These are phyloP conservation scores for Phataginus tricuspis DNA, from an alignment of 2,797 vertebrate species.

Conservation along the genomic window DNA sequence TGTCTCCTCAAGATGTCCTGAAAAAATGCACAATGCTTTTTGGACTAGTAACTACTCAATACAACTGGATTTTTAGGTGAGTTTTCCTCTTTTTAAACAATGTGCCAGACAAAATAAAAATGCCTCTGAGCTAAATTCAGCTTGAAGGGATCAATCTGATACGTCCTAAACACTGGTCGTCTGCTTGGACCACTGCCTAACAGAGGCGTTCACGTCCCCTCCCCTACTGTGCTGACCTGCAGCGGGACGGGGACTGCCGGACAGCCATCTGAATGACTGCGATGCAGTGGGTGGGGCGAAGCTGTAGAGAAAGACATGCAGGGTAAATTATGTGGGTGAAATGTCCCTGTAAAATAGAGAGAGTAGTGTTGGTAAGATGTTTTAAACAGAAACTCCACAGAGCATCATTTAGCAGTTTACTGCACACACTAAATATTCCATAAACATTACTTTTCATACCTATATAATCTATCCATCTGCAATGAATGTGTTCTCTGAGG, in stretches of 20 bases:
- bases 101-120: not conserved
- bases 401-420: not conserved
- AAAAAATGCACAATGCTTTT: not conserved
- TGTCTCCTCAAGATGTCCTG: not conserved
- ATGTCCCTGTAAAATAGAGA: not conserved
- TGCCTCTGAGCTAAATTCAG: not conserved
- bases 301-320: not conserved
- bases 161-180: not conserved
- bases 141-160: not conserved
- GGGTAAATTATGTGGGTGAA: not conserved
- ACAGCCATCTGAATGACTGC: not conserved
- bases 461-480: not conserved
- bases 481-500: not conserved
- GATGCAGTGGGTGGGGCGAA: not conserved
- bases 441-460: not conserved
- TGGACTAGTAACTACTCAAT: not conserved
- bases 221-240: not conserved
- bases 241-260: too few relatives aligned
- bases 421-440: not conserved
- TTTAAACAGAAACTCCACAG: not conserved
- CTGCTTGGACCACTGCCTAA: not conserved
- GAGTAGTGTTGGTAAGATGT: not conserved
- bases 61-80: not conserved
- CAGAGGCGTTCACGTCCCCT: not conserved
- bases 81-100: conserved; percentile 21